Evolutionary conservation across 1,140 invertebrate genomes (phyloP).

Genomic region (Plectrocnemia conspersa): DNA sequence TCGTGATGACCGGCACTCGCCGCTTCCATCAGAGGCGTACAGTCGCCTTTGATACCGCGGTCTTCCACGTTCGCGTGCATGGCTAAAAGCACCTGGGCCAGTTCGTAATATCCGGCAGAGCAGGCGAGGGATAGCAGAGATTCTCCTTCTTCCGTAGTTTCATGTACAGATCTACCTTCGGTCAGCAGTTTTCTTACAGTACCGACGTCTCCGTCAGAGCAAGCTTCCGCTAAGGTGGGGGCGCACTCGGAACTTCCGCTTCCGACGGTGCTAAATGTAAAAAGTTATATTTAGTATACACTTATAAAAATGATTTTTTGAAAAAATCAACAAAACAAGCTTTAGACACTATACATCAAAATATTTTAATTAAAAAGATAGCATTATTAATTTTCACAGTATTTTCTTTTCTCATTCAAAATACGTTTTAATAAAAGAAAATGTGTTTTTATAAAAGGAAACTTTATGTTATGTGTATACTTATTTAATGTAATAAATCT

Average conservation of each 20-base stretch:
- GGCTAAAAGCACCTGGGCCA: constrained; percentile 88
- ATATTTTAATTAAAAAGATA: too few relatives aligned
- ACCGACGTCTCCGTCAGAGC: constrained; percentile 87
- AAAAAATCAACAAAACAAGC: not conserved
- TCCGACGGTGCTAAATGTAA: constrained; percentile 27
- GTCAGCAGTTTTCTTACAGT: constrained; percentile 84
- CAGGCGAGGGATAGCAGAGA: constrained; percentile 87
- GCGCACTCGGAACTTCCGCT: constrained; percentile 43
- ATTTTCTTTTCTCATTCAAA: too few relatives aligned
- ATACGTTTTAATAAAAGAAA: too few relatives aligned
- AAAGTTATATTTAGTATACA: not conserved
- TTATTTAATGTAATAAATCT: too few relatives aligned
- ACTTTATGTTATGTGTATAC: too few relatives aligned
- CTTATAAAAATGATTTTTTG: not conserved
- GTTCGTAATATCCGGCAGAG: constrained; percentile 89
- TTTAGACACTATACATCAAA: not conserved
- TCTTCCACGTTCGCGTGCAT: constrained; percentile 98
- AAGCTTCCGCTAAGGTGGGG: constrained; percentile 78
- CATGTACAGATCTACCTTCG: constrained; percentile 83
- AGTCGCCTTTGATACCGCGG: constrained; percentile 86
- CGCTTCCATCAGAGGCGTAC: constrained; percentile 95
- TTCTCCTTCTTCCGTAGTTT: constrained; percentile 91
- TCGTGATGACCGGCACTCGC: constrained; percentile 91
- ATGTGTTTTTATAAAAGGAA: too few relatives aligned
- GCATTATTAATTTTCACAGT: too few relatives aligned